Evolutionary conservation across 2,797 vertebrate genomes (phyloP).

Genomic region (Cyprinodon diabolis): DNA sequence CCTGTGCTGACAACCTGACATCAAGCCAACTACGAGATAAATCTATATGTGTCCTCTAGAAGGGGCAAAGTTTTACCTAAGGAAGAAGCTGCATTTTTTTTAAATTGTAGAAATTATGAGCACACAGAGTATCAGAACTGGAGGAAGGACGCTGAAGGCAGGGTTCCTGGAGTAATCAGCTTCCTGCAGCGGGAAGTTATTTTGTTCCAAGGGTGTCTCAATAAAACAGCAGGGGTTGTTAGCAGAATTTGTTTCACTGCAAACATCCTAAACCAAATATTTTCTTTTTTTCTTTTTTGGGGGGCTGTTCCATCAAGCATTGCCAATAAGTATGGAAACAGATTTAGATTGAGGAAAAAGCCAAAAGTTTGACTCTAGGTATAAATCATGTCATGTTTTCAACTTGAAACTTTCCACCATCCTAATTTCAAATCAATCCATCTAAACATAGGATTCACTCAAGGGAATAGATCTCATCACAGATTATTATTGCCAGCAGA

Average conservation of each 20-base stretch:
- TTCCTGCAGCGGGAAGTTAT: slow-evolving; percentile 45
- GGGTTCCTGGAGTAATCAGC: slow-evolving; percentile 62
- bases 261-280: slow-evolving; percentile 67
- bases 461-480: slow-evolving; percentile 8
- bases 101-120: slow-evolving; percentile 32
- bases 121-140: slow-evolving; percentile 25
- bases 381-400: slow-evolving; percentile 36
- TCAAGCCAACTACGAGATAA: slow-evolving; percentile 3
- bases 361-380: slow-evolving; percentile 37
- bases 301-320: slow-evolving; percentile 27
- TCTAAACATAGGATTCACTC: slow-evolving; percentile 34
- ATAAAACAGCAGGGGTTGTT: slow-evolving; percentile 56
- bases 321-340: slow-evolving; percentile 58
- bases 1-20: slow-evolving; percentile 26
- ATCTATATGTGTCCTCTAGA: slow-evolving; percentile 4
- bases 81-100: slow-evolving; percentile 26
- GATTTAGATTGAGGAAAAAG: slow-evolving; percentile 46
- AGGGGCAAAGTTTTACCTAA: slow-evolving; percentile 21
- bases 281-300: slow-evolving; percentile 21
- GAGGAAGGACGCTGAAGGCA: slow-evolving; percentile 51
- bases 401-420: slow-evolving; percentile 37
- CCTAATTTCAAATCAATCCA: slow-evolving; percentile 33
- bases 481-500: slow-evolving; percentile 40
- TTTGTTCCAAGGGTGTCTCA: slow-evolving; percentile 42
- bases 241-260: slow-evolving; percentile 56